phyloP scores from a whole-genome alignment of 2,113 vertebrate genomes.

The Cyanoderma ruficeps region DNA sequence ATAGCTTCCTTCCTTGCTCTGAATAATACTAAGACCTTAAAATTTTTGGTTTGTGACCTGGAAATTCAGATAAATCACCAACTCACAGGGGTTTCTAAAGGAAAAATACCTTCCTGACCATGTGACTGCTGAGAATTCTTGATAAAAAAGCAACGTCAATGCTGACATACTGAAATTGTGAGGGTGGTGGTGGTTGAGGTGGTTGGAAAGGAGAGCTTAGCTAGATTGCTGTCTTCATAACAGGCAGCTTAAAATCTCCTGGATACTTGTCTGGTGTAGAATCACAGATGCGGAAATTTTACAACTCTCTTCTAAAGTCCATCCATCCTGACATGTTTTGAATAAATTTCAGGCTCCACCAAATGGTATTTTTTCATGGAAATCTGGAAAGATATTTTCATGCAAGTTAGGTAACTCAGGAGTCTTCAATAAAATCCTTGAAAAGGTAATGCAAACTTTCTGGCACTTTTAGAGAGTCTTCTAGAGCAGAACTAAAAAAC shows the following conservation, averaged over 20 bases:
- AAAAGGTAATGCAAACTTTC: neutral
- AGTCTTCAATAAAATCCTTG: neutral
- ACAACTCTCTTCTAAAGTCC: neutral
- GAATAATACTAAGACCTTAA: neutral
- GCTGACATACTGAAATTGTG: neutral
- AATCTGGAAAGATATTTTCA: neutral
- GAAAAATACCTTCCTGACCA: neutral
- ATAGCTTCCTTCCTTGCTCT: neutral
- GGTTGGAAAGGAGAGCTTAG: neutral
- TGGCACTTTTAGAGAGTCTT: neutral
- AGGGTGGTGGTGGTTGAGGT: neutral
- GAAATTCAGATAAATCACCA: neutral
- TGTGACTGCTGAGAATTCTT: neutral
- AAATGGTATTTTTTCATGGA: neutral
- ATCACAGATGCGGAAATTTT: neutral
- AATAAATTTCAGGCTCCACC: neutral
- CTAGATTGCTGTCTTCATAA: neutral
- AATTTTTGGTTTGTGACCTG: neutral
- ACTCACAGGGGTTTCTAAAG: neutral
- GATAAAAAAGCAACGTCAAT: neutral
- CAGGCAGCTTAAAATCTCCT: neutral
- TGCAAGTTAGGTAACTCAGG: neutral
- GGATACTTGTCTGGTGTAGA: neutral
- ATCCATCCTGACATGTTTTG: neutral
- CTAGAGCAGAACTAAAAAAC: neutral